These are phyloP conservation scores for Cabera pusaria DNA, from an alignment of 2,888 invertebrate genomes.

Conservation along the genomic window DNA sequence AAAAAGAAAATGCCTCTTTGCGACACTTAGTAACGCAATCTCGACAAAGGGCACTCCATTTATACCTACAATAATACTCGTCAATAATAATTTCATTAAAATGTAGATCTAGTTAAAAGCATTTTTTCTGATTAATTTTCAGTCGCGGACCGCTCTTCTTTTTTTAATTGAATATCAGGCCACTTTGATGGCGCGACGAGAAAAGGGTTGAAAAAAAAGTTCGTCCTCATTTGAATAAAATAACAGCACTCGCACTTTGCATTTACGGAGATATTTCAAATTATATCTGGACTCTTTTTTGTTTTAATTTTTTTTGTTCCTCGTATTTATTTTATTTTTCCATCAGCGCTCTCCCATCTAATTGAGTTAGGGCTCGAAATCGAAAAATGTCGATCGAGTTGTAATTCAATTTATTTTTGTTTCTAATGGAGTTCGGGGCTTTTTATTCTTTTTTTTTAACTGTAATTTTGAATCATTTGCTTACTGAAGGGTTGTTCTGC, in stretches of 20 bases:
- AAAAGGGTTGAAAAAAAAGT: conserved; percentile 81
- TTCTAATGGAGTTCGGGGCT: conserved; percentile 80
- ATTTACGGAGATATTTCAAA: conserved; percentile 84
- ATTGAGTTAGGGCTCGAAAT: conserved; percentile 82
- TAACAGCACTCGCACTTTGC: conserved; percentile 83
- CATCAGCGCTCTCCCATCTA: conserved; percentile 79
- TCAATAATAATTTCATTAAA: conserved; percentile 84
- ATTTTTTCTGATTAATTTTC: conserved; percentile 84
- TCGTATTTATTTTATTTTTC: conserved; percentile 83
- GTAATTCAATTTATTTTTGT: conserved; percentile 84
- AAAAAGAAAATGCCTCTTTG: conserved; percentile 21
- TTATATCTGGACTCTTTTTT: conserved; percentile 82
- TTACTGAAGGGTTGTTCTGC: conserved; percentile 59
- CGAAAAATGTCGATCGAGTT: conserved; percentile 82
- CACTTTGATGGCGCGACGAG: conserved; percentile 81
- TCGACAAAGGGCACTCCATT: conserved; percentile 63
- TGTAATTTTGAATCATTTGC: conserved; percentile 75
- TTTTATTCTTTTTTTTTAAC: conserved; percentile 64
- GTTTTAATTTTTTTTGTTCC: conserved; percentile 78
- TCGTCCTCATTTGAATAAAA: conserved; percentile 83
- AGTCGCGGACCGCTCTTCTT: conserved; percentile 78
- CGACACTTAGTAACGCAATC: conserved; percentile 61
- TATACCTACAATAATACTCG: conserved; percentile 69
- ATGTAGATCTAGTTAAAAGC: conserved; percentile 84
- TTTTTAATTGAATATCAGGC: conserved; percentile 84